Evolutionary conservation across 2,797 vertebrate species (phyloP).

Genomic region (Enteromius treurensis): DNA sequence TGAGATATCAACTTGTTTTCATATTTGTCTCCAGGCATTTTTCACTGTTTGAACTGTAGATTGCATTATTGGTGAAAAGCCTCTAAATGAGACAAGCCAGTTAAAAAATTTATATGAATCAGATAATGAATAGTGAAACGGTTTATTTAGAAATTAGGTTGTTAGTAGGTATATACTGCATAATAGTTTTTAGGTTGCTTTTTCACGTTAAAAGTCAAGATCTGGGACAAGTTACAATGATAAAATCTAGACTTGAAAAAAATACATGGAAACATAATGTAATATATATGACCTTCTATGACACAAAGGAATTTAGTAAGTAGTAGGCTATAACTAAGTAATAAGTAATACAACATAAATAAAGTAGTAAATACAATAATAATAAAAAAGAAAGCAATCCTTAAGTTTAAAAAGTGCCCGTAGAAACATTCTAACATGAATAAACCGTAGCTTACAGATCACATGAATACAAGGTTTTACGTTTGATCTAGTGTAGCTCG

Average conservation of each 20-base stretch:
- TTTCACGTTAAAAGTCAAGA: not conserved
- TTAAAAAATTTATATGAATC: not conserved
- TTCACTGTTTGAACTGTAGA: not conserved
- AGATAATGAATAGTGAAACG: not conserved
- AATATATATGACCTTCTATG: not conserved
- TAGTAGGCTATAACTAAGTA: not conserved
- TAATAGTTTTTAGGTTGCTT: not conserved
- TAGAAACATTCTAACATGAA: constrained; percentile 1
- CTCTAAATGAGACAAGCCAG: not conserved
- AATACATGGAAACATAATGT: not conserved
- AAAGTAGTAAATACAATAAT: not conserved
- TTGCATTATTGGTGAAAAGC: no score
- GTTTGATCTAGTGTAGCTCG: not conserved
- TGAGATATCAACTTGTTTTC: constrained; percentile 21
- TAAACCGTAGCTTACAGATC: not conserved
- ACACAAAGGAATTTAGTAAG: not conserved
- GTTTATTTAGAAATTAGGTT: not conserved
- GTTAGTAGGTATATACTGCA: not conserved
- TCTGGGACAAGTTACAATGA: not conserved
- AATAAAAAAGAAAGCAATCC: not conserved
- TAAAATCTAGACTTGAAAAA: not conserved
- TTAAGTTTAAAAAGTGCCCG: not conserved
- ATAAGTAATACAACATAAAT: not conserved
- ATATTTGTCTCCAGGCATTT: constrained; percentile 24
- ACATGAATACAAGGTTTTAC: not conserved